Evolutionary conservation across 30 jellyfish, hydroid and myxozoan species (phyloP), one percentile per base, ranked within the genome.

Genomic region (Pseudorhiza aurosa): DNA sequence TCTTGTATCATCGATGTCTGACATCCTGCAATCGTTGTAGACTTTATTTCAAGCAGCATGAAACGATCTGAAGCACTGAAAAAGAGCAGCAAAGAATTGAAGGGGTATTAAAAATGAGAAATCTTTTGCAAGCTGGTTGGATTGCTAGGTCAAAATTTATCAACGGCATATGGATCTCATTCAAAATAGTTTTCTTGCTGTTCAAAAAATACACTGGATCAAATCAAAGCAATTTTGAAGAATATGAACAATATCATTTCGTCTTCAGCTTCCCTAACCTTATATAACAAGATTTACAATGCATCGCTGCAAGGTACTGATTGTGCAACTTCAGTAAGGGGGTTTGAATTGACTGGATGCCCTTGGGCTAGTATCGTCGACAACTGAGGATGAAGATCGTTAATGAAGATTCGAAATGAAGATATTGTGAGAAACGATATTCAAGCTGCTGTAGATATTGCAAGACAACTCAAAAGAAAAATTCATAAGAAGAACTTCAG

Each of bases 151-250:
- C 65, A 19, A 65, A 67, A 67, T 67, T 39, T 21, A 67, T 67
- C 19, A 65, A 67, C 62, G 40, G 81, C 40, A 36, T 67, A 11
- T 67, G 81, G 81, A 67, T 67, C 27, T 67, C 65, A 28, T 26
- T 67, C 26, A 44, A 67, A 21, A 55, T 2, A 12, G 22, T 43
- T 39, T 12, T 64, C 26, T 8, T 29, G 35, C 58, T 64, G 78
- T 58, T 64, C 56, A 58, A 65, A 59, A 59, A 22, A 59, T 5
- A 59, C 78, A 64, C n/a, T 24, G 29, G 78, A 64, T 26, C 28
- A 64, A 68, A 65, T 65, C 82, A 68, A 68, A 68, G 67, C 83
- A n/a, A n/a, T n/a, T n/a, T n/a, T n/a, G n/a, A n/a, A n/a, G n/a
- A n/a, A n/a, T n/a, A n/a, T n/a, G n/a, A n/a, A n/a, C n/a, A n/a